A percentile compares a stretch with the other conserved stretches of the same genome.
These are phyloP conservation scores for Pocillopora grandis DNA, from an alignment of 92 coral and sea anemone genomes.

Conservation along the genomic window DNA sequence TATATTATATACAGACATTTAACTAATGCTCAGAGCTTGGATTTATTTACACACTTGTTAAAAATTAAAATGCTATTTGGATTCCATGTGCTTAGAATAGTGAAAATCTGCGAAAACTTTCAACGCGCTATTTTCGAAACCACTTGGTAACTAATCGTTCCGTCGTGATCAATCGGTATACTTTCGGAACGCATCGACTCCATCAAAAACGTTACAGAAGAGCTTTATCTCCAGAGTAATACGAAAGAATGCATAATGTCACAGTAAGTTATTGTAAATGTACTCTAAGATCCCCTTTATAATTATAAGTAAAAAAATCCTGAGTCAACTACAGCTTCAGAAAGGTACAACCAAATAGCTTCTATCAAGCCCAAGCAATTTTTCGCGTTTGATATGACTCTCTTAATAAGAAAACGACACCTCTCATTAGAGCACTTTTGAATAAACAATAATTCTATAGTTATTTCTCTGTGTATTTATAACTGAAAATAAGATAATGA, in stretches of 20 bases:
- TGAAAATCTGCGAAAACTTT: neutral
- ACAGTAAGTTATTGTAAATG: neutral
- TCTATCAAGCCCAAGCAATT: neutral
- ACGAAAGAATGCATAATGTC: neutral
- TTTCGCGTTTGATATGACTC: neutral
- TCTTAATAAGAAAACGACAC: too few relatives aligned
- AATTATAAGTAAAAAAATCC: neutral
- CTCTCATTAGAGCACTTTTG: too few relatives aligned
- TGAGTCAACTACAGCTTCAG: neutral
- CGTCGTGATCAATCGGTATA: neutral
- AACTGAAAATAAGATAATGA: neutral
- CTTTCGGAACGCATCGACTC: neutral
- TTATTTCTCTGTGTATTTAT: conserved; percentile 13
- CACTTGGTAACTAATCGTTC: neutral
- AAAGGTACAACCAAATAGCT: neutral
- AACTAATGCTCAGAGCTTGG: conserved; percentile 8
- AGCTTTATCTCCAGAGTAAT: neutral
- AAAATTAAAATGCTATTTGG: conserved; percentile 26
- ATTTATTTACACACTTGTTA: conserved; percentile 32
- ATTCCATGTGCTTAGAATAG: neutral
- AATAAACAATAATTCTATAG: conserved; percentile 1
- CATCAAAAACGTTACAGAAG: neutral
- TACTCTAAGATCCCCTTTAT: neutral
- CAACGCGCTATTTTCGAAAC: neutral
- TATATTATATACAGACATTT: conserved; percentile 36